phyloP scores from a whole-genome alignment of 1,140 invertebrate genomes.

The Neelides sp. region DNA sequence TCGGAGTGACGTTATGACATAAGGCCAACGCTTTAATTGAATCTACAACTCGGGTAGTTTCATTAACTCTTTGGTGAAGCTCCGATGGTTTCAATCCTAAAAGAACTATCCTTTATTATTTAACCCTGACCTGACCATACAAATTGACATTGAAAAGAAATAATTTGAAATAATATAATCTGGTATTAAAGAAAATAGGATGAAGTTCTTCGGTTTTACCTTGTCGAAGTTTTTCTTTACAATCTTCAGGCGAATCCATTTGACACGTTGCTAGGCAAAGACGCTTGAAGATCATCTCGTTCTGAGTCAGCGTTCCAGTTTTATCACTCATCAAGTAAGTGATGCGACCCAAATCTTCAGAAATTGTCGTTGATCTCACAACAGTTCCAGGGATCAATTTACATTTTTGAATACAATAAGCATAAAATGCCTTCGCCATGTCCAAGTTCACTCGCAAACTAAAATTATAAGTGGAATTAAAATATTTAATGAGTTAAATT shows the following conservation, averaged over 20 bases:
- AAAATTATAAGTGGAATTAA: slow-evolving; percentile 9
- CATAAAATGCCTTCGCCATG: slow-evolving; percentile 96
- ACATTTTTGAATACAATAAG: slow-evolving; percentile 91
- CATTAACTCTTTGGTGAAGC: slow-evolving; percentile 31
- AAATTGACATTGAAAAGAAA: no score
- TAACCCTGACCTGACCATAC: not conserved
- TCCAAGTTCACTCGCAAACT: slow-evolving; percentile 93
- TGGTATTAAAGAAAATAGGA: no score
- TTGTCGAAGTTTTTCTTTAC: slow-evolving; percentile 18
- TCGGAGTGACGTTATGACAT: slow-evolving; percentile 98
- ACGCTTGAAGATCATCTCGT: slow-evolving; percentile 96
- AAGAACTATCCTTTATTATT: not conserved
- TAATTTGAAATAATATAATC: no score
- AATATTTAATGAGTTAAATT: slow-evolving; percentile 2
- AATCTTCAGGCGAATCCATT: slow-evolving; percentile 15
- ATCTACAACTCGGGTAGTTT: slow-evolving; percentile 66
- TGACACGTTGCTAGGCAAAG: slow-evolving; percentile 69
- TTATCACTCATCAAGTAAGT: slow-evolving; percentile 94
- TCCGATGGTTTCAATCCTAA: not conserved
- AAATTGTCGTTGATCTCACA: slow-evolving; percentile 96
- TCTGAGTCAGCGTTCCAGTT: slow-evolving; percentile 96
- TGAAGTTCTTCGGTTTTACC: not conserved
- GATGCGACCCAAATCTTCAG: slow-evolving; percentile 93
- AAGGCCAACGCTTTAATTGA: slow-evolving; percentile 87
- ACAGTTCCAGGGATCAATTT: slow-evolving; percentile 84